Evolutionary conservation across 2,113 vertebrate species (phyloP), one percentile per base, ranked within the genome.

Genomic region (Amazona guildingii): DNA sequence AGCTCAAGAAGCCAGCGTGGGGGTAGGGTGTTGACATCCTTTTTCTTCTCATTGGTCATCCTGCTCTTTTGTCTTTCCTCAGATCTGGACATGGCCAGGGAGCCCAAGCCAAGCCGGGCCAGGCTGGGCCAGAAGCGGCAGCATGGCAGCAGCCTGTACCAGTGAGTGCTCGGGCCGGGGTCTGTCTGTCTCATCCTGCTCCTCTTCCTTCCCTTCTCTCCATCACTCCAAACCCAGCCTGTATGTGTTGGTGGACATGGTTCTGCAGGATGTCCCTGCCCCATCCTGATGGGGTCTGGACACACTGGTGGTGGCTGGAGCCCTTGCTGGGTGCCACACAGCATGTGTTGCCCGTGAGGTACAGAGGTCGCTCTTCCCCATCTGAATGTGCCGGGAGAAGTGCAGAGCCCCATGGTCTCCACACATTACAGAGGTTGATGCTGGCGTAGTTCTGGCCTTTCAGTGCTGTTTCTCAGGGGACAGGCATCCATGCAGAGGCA

Each of bases 11-110:
- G 39, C 62, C 2, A 8, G 17, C 46, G 13, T 27, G 39, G 52
- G 27, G 33, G 31, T 11, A 46, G 66, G 9, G 16, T 41, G 23
- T 17, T 52, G 31, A 17, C 49, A 63, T 20, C 28, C 10, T 29
- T 79, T 68, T 70, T 16, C 72, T 20, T 49, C 46, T n/a, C 17
- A 10, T 28, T 6, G 4, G 73, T 95, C 77, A 68, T 52, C 49
- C 12, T 8, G n/a, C 13, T 33, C 5, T 54, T 90, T 44, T 89
- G 35, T 92, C 39, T 91, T 64, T 37, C 77, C 25, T 17, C 96
- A 97, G 97, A 96, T 85, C 16, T 84, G 24, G 92, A 96, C 83
- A 97, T 97, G 97, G 91, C 97, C 83, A 69, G 11, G 37, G 95
- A 98, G 33, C 35, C 94, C 69, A 95, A 88, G 68, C 69, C 43